Evolutionary conservation across 2,113 vertebrate species (phyloP).

Genomic region (Junco hyemalis): DNA sequence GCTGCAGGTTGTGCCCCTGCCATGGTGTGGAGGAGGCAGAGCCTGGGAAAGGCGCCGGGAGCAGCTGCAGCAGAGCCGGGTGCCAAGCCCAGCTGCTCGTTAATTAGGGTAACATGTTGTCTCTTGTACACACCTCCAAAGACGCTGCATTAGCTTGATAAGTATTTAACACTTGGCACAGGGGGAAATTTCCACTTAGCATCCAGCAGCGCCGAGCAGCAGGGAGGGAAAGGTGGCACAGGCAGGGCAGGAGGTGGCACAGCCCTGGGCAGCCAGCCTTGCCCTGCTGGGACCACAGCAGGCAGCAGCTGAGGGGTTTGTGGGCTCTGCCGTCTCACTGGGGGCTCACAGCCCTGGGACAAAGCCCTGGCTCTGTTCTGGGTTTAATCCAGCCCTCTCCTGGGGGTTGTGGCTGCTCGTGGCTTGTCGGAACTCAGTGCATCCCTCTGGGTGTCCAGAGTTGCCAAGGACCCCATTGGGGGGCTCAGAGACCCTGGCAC

Average conservation of each 20-base stretch:
- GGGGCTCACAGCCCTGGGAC: neutral
- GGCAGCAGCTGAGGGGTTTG: neutral
- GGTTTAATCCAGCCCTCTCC: neutral
- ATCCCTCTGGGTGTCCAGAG: too few species aligned
- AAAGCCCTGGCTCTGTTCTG: neutral
- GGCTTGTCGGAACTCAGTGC: neutral
- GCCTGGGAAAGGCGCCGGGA: conserved; percentile 37
- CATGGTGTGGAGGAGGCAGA: neutral
- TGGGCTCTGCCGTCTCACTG: neutral
- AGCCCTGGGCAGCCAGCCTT: neutral
- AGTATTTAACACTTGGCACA: conserved; percentile 52
- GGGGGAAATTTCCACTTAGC: conserved; percentile 43
- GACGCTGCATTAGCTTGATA: conserved; percentile 42
- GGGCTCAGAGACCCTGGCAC: too few species aligned
- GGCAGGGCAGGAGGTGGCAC: neutral
- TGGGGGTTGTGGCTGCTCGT: neutral
- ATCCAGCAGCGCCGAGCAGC: conserved; percentile 13
- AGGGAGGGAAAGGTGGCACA: conserved; percentile 2
- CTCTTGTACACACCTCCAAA: conserved; percentile 56
- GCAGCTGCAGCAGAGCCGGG: conserved; percentile 14
- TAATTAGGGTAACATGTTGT: conserved; percentile 56
- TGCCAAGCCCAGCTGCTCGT: conserved; percentile 57
- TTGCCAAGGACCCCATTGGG: rapidly evolving
- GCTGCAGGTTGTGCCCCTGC: neutral
- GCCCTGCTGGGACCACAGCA: rapidly evolving